A percentile compares a stretch with the other conserved stretches of the same genome.
Conservation (phyloP, 2,888 invertebrate genomes). For the Trachelus tabidus region DNA sequence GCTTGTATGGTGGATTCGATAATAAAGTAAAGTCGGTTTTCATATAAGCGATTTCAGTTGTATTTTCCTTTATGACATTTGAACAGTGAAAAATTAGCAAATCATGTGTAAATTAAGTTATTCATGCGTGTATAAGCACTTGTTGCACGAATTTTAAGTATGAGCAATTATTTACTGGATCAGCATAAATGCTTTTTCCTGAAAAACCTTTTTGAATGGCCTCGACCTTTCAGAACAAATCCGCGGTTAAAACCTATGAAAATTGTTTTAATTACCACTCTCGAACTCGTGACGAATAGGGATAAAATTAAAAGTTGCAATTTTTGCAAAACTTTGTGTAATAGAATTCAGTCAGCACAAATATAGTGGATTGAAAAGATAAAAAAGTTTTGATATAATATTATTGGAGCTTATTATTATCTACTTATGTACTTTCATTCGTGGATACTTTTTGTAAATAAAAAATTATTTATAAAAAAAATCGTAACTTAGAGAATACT, state of each 20-base stretch:
- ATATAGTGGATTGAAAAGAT: background rate
- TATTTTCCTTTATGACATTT: too few relatives aligned
- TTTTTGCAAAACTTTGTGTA: background rate
- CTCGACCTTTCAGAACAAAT: background rate
- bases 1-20: background rate
- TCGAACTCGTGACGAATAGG: background rate
- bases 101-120: background rate
- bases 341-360: background rate
- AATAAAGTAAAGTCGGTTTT: background rate
- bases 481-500: background rate
- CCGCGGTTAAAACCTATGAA: background rate
- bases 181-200: background rate
- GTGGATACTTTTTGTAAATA: background rate
- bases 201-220: background rate
- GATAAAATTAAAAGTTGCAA: background rate
- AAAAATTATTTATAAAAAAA: background rate
- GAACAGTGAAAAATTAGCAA: background rate
- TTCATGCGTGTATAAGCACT: background rate
- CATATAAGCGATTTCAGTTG: too few relatives aligned
- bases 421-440: background rate
- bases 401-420: background rate
- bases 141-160: background rate
- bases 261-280: background rate
- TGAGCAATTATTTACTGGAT: background rate
- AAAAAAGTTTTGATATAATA: background rate